A percentile compares a stretch with the other conserved stretches of the same genome.
phyloP scores from a whole-genome alignment of 2,113 vertebrate genomes.

The Siniperca chuatsi region DNA sequence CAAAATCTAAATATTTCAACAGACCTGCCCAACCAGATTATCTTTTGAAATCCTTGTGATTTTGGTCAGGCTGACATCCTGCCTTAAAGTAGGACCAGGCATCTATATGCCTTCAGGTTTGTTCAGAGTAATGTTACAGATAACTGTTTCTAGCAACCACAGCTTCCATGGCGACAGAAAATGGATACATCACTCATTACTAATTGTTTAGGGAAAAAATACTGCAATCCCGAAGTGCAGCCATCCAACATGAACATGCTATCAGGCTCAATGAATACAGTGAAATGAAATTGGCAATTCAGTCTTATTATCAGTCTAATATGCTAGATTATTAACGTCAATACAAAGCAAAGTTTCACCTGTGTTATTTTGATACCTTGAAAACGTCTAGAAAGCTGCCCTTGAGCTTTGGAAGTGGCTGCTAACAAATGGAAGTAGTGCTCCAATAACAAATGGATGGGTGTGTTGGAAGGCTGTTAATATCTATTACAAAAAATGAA shows the following conservation, averaged over 20 bases:
- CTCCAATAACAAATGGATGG: constrained; percentile 37
- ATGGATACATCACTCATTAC: not conserved
- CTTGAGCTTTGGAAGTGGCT: constrained; percentile 3
- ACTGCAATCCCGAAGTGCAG: not conserved
- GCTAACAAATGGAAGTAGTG: constrained; percentile 21
- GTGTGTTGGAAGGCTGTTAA: constrained; percentile 48
- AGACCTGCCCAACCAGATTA: not conserved
- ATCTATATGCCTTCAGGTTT: constrained; percentile 19
- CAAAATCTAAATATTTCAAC: constrained; percentile 19
- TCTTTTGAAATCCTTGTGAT: constrained; percentile 17
- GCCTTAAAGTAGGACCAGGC: constrained; percentile 11
- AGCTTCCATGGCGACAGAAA: not conserved
- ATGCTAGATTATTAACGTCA: not conserved
- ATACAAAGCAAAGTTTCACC: not conserved
- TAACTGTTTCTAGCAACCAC: not conserved
- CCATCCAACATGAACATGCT: not conserved
- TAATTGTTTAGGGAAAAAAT: not conserved
- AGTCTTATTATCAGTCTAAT: not conserved
- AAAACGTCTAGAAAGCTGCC: not conserved
- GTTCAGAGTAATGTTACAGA: constrained; percentile 19
- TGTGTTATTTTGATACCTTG: not conserved
- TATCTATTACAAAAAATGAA: constrained; percentile 45
- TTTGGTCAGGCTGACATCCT: constrained; percentile 21
- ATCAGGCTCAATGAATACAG: not conserved
- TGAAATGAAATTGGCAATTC: not conserved